A percentile compares a stretch with the other conserved stretches of the same genome.
phyloP scores from a whole-genome alignment of 2,113 vertebrate species.

The Chitala chitala region DNA sequence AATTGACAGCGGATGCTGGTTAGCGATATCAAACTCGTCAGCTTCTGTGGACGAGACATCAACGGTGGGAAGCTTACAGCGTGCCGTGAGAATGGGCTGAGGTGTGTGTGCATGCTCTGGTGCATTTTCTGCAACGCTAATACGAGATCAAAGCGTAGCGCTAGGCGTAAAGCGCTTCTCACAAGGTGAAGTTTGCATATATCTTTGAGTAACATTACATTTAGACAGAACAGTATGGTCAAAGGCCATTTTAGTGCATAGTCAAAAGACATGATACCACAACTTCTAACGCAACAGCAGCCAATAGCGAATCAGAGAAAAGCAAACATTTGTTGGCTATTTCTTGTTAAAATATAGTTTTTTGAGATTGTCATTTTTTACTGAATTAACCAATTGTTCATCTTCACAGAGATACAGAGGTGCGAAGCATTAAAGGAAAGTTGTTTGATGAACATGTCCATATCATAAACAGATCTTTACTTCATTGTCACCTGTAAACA shows the following conservation, averaged over 20 bases:
- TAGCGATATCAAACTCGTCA: conserved; percentile 58
- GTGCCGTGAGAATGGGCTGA: not conserved
- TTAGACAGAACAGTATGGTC: no score
- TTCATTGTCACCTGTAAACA: no score
- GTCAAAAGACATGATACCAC: not conserved
- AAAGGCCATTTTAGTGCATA: not conserved
- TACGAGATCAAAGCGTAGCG: no score
- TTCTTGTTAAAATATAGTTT: no score
- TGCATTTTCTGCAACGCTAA: no score
- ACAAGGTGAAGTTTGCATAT: not conserved
- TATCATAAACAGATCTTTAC: no score
- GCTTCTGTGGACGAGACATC: conserved; percentile 44
- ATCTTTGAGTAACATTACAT: no score
- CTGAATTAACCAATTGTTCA: no score
- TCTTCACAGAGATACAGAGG: no score
- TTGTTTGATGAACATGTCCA: no score
- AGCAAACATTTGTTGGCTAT: not conserved
- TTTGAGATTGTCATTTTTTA: no score
- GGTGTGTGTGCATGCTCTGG: not conserved
- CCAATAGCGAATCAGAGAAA: not conserved
- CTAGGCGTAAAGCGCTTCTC: not conserved
- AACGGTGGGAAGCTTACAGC: not conserved
- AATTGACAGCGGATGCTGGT: conserved; percentile 42
- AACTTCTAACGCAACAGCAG: not conserved
- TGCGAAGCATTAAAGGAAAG: no score